Evolutionary conservation across 2,888 invertebrate genomes (phyloP), one percentile per base, ranked within the genome.

Genomic region (Drosophila quinaria): DNA sequence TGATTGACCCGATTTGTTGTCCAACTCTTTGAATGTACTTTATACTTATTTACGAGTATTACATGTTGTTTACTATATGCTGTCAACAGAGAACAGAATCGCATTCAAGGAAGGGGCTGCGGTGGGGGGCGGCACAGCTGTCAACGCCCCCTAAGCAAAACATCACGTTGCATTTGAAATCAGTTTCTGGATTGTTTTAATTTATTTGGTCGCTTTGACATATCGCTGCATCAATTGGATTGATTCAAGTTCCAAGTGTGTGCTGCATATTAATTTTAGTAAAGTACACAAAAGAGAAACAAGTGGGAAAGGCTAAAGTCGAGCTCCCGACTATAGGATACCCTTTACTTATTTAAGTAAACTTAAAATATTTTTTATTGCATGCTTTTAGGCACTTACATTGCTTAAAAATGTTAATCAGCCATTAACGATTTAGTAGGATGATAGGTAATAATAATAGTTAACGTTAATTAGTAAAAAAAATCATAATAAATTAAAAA

Each of bases 181-280:
- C 56, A 54, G 75, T 81, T 70, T 13, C 8, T n/a, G 37, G 19
- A 11, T 13, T 42, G 13, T 4, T 19, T 44, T 19, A 6, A 22
- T 11, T 25, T 25, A 25, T 6, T 15, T 9, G 74, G 68, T 70
- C 73, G 80, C 19, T 50, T 70, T 70, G 65, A 65, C 70, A 77
- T 77, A 70, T 70, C 70, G 70, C 66, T 66, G 76, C 86, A 85
- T 87, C 86, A 87, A 87, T 70, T 85, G 82, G 85, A 82, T 73
- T 85, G 82, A 85, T 73, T 58, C 67, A 70, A 55, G 58, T 73
- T 31, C 42, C 74, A 51, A 41, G 29, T 85, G 88, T 81, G 82
- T 62, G 72, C 46, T 64, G 81, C 81, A 82, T 82, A 78, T 72
- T 51, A 87, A 87, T 81, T 52, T 3, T 15, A 56, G 17, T 51